Evolutionary conservation across 2,113 vertebrate genomes (phyloP).

Genomic region (Grantiella picta): DNA sequence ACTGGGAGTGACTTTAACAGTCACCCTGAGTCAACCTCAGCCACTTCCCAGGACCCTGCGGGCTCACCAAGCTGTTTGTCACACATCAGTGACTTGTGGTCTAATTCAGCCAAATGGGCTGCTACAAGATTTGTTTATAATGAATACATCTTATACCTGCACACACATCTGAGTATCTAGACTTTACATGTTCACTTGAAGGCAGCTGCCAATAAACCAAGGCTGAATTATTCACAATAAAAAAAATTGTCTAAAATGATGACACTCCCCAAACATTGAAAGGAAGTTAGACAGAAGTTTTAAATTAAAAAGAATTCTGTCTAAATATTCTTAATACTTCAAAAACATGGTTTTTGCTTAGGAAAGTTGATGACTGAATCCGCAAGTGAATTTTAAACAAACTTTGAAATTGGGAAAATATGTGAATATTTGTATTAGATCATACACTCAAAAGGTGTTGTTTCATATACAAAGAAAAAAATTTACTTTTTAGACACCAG

Average conservation of each 20-base stretch:
- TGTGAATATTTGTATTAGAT: not conserved
- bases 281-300: not conserved
- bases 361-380: not conserved
- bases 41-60: too few species aligned
- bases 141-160: not conserved
- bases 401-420: not conserved
- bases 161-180: not conserved
- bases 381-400: not conserved
- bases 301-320: not conserved
- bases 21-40: too few species aligned
- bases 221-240: not conserved
- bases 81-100: too few species aligned
- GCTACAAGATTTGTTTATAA: not conserved
- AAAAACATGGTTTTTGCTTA: constrained; percentile 33
- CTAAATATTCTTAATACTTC: not conserved
- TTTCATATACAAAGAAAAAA: not conserved
- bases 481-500: not conserved
- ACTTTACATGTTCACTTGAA: not conserved
- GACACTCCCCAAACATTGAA: not conserved
- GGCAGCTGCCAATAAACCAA: not conserved
- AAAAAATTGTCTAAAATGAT: not conserved
- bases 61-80: too few species aligned
- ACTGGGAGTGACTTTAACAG: too few species aligned
- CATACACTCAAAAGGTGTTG: not conserved
- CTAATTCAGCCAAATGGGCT: too few species aligned